Percentiles rank a stretch among this genome's conserved stretches.
phyloP scores from a whole-genome alignment of 2,797 vertebrate genomes.

The Pygocentrus nattereri region DNA sequence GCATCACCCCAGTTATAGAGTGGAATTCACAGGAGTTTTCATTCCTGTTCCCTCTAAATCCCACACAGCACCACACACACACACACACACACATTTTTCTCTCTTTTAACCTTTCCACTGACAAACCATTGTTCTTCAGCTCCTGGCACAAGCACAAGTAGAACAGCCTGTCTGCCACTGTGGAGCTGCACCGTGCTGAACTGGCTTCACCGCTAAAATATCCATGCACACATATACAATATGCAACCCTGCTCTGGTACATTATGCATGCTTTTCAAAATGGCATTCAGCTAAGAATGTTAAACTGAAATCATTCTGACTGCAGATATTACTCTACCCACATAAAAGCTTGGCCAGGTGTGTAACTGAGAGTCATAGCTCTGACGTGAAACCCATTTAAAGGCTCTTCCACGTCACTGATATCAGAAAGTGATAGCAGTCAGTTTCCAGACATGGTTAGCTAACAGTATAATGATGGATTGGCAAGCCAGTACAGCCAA shows the following conservation, averaged over 20 bases:
- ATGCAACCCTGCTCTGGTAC: constrained; percentile 1
- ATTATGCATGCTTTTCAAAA: constrained; percentile 17
- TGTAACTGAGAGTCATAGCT: neutral
- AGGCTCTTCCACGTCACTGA: neutral
- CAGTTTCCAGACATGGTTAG: neutral
- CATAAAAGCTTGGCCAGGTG: constrained; percentile 7
- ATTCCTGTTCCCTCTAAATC: too few species aligned
- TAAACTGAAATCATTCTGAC: constrained; percentile 6
- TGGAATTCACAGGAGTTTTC: too few species aligned
- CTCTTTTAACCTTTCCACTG: neutral
- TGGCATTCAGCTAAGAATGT: neutral
- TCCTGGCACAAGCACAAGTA: neutral
- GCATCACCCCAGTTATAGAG: too few species aligned
- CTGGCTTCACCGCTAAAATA: neutral
- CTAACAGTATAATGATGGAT: neutral
- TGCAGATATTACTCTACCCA: neutral
- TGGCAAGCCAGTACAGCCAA: neutral
- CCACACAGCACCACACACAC: too few species aligned
- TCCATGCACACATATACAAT: constrained; percentile 11
- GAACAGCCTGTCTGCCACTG: constrained; percentile 4
- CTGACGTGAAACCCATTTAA: neutral
- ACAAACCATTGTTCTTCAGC: constrained; percentile 15
- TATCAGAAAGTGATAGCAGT: constrained; percentile 1
- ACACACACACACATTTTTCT: neutral
- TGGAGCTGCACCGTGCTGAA: neutral